Conservation (phyloP, 2,113 vertebrate genomes). For the human region GRCh38 chrX:44503001-44503500, state of each 20-base stretch:
- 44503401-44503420: background rate
- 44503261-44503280: background rate
- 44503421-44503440: background rate
- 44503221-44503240: background rate
- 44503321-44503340: background rate
- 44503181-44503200: background rate
- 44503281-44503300: background rate
- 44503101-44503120: background rate
- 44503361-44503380: background rate
- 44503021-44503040: background rate
- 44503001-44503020: background rate
- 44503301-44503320: background rate
- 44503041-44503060: slow-evolving; percentile 31
- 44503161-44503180: slow-evolving; percentile 18
- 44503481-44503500: background rate
- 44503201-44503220: slow-evolving; percentile 27
- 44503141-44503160: slow-evolving; percentile 37
- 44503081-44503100: background rate
- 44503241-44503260: slow-evolving; percentile 20
- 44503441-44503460: background rate
- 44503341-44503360: background rate
- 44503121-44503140: background rate
- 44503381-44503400: background rate
- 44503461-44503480: background rate
- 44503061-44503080: no score